These are phyloP conservation scores for Pseudochaenichthys georgianus DNA, from an alignment of 2,797 vertebrate genomes.

Conservation along the genomic window DNA sequence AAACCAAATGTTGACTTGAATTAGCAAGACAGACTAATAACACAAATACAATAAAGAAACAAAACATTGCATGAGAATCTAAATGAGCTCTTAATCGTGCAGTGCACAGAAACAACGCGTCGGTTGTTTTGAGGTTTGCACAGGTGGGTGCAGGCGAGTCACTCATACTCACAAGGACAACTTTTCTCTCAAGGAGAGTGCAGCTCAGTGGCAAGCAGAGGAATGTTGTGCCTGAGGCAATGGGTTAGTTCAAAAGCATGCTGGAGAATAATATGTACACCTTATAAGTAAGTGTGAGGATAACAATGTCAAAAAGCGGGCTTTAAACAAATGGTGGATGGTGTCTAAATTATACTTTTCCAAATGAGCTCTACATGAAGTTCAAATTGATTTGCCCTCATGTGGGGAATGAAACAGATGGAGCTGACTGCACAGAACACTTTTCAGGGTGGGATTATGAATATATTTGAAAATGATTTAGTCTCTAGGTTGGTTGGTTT, in stretches of 20 bases:
- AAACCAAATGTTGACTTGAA: neutral
- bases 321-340: slow-evolving; percentile 1
- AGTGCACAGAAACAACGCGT: neutral
- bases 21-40: neutral
- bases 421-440: neutral
- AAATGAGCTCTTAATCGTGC: neutral
- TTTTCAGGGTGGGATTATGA: neutral
- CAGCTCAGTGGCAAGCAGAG: slow-evolving; percentile 45
- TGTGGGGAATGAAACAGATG: neutral
- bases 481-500: slow-evolving; percentile 5
- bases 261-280: slow-evolving; percentile 51
- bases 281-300: slow-evolving; percentile 38
- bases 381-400: neutral
- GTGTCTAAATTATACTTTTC: neutral
- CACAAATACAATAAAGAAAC: neutral
- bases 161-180: slow-evolving; percentile 43
- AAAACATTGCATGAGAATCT: neutral
- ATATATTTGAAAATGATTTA: neutral
- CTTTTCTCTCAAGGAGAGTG: slow-evolving; percentile 35
- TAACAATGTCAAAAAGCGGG: slow-evolving; percentile 21
- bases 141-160: slow-evolving; percentile 40
- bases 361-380: neutral
- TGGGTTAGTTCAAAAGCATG: slow-evolving; percentile 54
- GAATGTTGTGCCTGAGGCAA: slow-evolving; percentile 54
- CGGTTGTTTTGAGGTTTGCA: slow-evolving; percentile 7